Conservation (phyloP, 2,797 vertebrate species). For the Cetoscarus ocellatus region DNA sequence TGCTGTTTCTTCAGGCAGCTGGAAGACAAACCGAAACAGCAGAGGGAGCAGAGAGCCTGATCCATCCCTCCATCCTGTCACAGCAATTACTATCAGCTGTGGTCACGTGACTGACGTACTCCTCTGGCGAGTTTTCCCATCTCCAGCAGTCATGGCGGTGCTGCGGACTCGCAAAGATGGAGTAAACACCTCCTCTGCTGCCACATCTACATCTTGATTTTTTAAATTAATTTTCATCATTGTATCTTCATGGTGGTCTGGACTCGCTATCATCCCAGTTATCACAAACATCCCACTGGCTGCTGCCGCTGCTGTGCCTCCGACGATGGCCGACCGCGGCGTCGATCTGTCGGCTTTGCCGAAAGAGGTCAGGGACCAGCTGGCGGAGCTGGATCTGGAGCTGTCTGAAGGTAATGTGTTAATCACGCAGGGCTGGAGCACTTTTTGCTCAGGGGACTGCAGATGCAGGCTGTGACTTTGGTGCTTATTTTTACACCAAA, state of each 20-base stretch:
- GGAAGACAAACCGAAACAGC: conserved; percentile 40
- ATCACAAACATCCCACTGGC: conserved; percentile 47
- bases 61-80: conserved; percentile 29
- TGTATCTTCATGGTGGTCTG: conserved; percentile 58
- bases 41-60: conserved; percentile 74
- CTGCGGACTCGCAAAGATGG: conserved; percentile 75
- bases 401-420: conserved; percentile 92
- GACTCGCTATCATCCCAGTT: conserved; percentile 31
- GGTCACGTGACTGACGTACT: conserved; percentile 80
- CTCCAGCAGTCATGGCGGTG: conserved; percentile 86
- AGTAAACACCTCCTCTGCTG: conserved; percentile 56
- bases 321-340: conserved; percentile 89
- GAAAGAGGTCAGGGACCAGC: conserved; percentile 94
- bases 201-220: conserved; percentile 47
- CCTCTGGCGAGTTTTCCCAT: conserved; percentile 69
- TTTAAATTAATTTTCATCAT: background rate
- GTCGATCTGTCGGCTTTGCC: conserved; percentile 90
- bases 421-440: background rate
- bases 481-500: conserved; percentile 1
- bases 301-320: conserved; percentile 45
- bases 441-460: background rate
- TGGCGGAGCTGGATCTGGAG: conserved; percentile 98
- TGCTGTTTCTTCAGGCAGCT: background rate
- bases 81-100: conserved; percentile 42
- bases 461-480: background rate